Evolutionary conservation across 2,113 vertebrate species (phyloP), one percentile per base, ranked within the genome.

Genomic region (Hucho hucho): DNA sequence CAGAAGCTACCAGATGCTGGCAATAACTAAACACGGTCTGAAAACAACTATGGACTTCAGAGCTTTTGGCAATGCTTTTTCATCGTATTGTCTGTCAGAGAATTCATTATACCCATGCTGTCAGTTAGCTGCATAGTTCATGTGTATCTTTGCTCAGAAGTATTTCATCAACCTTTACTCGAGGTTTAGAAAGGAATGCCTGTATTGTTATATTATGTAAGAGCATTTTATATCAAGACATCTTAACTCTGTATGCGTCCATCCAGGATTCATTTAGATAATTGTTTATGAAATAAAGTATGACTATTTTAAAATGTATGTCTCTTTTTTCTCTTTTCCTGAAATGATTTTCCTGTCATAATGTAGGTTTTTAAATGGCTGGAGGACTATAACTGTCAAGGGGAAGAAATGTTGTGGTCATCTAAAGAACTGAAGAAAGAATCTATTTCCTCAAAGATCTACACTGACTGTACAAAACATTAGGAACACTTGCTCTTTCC

Each of bases 281-380:
- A 90, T 89, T 88, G 89, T 91, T 91, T 89, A 90, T 89, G 78
- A 89, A 93, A 93, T 92, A 90, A 93, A 91, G 64, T 86, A 88
- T 49, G 58, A 72, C 74, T 79, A 86, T 82, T 93, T 92, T 89
- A 92, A 43, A 92, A 86, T 74, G 24, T 67, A 25, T 28, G 0
- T 71, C 3, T 71, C 43, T 43, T 32, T 6, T 20, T 53, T 53
- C 1, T 53, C 1, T 53, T 18, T 53, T 6, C 64, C 64, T 66
- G 64, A 43, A 43, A 43, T 43, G 0, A 12, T 11, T 43, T 43
- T 11, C 9, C 37, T 43, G 37, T 61, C 20, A n/a, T 20, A n/a
- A n/a, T 61, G 58, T 61, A 11, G 9, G 37, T 43, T 43, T 43
- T 43, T 9, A 43, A 11, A 43, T 43, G 37, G 37, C 37, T 43